These are phyloP conservation scores for Gymnoscopelus microlampas DNA, from an alignment of 2,797 vertebrate species.

Conservation along the genomic window DNA sequence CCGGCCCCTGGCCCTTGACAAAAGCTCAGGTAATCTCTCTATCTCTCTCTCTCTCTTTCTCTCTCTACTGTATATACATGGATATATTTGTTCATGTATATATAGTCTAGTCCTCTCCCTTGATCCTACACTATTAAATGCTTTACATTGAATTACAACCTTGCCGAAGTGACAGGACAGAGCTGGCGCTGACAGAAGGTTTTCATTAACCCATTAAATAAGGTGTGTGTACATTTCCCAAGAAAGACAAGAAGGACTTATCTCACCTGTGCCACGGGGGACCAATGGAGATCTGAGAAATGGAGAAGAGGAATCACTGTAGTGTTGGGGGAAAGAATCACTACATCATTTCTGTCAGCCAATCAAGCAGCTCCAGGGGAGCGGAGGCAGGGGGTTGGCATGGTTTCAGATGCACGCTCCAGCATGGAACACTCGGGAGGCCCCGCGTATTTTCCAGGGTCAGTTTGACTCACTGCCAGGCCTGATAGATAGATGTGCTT, in stretches of 20 bases:
- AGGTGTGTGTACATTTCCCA: constrained; percentile 9
- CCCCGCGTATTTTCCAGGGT: constrained; percentile 11
- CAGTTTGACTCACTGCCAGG: constrained; percentile 56
- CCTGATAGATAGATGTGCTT: constrained; percentile 63
- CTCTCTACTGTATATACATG: no score
- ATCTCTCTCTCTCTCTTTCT: no score
- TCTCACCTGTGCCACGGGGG: constrained; percentile 26
- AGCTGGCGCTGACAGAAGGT: background rate
- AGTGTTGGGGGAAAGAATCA: constrained; percentile 34
- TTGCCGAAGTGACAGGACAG: background rate
- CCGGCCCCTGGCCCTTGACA: no score
- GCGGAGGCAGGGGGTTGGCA: constrained; percentile 53
- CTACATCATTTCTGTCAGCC: constrained; percentile 48
- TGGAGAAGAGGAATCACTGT: constrained; percentile 37
- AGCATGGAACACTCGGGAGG: constrained; percentile 44
- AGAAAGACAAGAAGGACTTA: constrained; percentile 30
- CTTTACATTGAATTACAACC: background rate
- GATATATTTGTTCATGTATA: no score
- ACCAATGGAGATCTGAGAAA: constrained; percentile 45
- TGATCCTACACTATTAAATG: background rate
- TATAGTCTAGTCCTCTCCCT: no score
- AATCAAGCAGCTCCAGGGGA: constrained; percentile 62
- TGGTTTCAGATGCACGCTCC: constrained; percentile 50
- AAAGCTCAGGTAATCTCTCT: no score
- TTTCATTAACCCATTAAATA: background rate